phyloP scores from a whole-genome alignment of 2,888 invertebrate species.

The Drosophila merina region DNA sequence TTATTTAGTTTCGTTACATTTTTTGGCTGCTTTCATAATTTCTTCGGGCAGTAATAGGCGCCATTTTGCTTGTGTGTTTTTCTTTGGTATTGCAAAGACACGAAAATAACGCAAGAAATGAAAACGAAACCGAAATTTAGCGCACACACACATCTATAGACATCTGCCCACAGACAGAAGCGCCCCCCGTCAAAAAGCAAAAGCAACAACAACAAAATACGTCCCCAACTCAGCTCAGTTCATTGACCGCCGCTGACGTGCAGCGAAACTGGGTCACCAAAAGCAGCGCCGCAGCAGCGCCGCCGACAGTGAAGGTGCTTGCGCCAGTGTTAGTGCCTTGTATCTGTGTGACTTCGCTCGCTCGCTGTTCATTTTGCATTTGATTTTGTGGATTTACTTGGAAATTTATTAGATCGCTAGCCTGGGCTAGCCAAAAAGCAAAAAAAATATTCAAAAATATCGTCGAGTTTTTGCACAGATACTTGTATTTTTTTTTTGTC shows the following conservation, averaged over 20 bases:
- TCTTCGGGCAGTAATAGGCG: constrained; percentile 73
- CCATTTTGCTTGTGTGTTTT: constrained; percentile 64
- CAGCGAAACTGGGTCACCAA: constrained; percentile 58
- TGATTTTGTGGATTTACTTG: constrained; percentile 43
- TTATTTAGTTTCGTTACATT: constrained; percentile 23
- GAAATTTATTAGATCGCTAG: constrained; percentile 37
- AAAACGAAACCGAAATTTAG: constrained; percentile 83
- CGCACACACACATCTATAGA: constrained; percentile 47
- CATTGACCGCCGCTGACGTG: constrained; percentile 76
- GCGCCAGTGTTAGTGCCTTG: constrained; percentile 23
- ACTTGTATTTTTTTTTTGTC: constrained; percentile 18
- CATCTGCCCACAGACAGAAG: constrained; percentile 19
- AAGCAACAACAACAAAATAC: constrained; percentile 21
- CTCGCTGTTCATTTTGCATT: constrained; percentile 59
- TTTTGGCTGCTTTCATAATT: constrained; percentile 72
- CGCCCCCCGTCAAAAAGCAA: constrained; percentile 15
- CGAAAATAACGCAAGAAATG: constrained; percentile 80
- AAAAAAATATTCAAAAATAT: constrained; percentile 4
- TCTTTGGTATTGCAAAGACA: constrained; percentile 74
- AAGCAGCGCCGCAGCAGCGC: constrained; percentile 29
- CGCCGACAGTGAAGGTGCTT: constrained; percentile 70
- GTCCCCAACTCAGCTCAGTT: constrained; percentile 60
- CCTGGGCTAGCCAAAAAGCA: constrained; percentile 11
- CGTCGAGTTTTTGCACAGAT: constrained; percentile 12
- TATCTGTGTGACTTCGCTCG: constrained; percentile 32